Evolutionary conservation across 2,113 vertebrate species (phyloP).

Genomic region (Polypterus bichir): DNA sequence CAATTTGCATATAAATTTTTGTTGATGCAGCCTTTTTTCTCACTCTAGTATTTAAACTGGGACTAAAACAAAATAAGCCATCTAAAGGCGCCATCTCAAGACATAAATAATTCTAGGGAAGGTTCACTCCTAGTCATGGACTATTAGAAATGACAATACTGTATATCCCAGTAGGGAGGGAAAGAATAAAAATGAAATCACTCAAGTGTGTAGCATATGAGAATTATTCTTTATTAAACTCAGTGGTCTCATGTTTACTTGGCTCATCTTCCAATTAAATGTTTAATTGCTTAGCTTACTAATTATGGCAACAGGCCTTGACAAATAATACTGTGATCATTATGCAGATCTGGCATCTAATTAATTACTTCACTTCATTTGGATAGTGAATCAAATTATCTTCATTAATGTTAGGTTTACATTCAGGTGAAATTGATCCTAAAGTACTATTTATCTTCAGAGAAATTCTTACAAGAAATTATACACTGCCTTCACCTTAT

Average conservation of each 20-base stretch:
- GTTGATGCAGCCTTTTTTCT: no score
- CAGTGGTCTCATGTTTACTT: conserved; percentile 38
- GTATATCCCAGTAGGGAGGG: not conserved
- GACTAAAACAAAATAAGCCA: no score
- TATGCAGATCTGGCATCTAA: conserved; percentile 34
- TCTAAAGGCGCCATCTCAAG: no score
- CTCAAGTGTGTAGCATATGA: not conserved
- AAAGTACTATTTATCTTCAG: no score
- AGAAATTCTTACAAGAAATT: no score
- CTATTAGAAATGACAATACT: not conserved
- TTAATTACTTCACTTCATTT: conserved; percentile 24
- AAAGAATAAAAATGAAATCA: not conserved
- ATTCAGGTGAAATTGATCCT: conserved; percentile 17
- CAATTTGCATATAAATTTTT: no score
- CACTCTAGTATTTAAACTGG: no score
- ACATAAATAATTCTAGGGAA: no score
- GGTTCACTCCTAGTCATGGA: not conserved
- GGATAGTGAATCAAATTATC: conserved; percentile 31
- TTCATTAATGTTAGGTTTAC: conserved; percentile 29
- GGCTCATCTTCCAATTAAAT: conserved; percentile 38
- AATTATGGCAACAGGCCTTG: conserved; percentile 31
- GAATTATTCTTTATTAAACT: conserved; percentile 40
- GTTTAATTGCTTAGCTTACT: conserved; percentile 40
- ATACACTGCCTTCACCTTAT: no score
- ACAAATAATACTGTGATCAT: conserved; percentile 28